Conservation (phyloP, 2,797 vertebrate species). For the Platyrinchus mystaceus region DNA sequence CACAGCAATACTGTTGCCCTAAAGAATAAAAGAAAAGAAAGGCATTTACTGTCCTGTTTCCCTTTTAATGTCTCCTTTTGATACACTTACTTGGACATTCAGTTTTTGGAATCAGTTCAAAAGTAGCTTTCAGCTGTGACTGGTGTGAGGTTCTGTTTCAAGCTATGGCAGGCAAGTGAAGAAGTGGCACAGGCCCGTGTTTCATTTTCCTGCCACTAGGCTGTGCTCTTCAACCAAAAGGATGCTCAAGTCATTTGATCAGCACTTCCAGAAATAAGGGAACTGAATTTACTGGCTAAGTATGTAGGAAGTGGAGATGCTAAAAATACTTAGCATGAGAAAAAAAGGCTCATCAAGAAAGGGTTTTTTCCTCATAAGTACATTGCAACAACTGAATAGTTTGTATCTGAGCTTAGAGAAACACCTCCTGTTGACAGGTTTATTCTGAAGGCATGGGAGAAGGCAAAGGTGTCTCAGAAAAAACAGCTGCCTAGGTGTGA, state of each 20-base stretch:
- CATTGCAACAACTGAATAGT: neutral
- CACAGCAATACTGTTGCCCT: neutral
- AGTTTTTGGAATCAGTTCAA: neutral
- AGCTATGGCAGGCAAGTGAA: neutral
- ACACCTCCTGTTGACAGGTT: neutral
- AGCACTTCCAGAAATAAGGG: neutral
- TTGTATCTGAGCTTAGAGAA: neutral
- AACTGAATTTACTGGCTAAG: neutral
- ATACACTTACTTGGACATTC: neutral
- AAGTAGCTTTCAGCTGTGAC: neutral
- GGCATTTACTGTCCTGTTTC: neutral
- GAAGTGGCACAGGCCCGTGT: neutral
- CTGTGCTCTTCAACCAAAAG: neutral
- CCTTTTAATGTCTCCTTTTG: neutral
- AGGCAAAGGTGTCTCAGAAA: neutral
- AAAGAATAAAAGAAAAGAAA: neutral
- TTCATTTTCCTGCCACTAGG: slow-evolving; percentile 19
- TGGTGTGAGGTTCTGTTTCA: neutral
- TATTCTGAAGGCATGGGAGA: neutral
- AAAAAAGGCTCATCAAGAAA: neutral
- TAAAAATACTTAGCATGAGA: neutral
- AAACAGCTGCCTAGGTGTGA: neutral
- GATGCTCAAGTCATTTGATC: neutral
- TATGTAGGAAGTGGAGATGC: neutral
- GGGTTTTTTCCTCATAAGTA: neutral